phyloP scores from a whole-genome alignment of 2,113 vertebrate genomes.

The Scomber scombrus region DNA sequence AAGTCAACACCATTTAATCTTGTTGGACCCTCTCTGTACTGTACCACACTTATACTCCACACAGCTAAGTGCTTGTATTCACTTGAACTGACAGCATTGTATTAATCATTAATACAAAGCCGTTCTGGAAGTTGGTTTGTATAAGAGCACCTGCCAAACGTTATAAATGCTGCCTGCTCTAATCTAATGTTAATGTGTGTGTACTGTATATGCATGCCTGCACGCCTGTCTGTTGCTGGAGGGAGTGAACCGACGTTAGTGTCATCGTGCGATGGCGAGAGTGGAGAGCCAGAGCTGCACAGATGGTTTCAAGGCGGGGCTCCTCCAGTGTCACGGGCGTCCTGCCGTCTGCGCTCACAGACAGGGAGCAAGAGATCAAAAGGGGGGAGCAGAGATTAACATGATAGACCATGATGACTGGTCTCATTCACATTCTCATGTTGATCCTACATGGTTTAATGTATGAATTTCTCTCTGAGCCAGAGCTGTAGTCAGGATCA shows the following conservation, averaged over 20 bases:
- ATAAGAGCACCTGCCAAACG: neutral
- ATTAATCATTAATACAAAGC: conserved; percentile 1
- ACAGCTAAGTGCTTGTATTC: neutral
- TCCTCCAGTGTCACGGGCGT: conserved; percentile 51
- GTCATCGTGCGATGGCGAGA: conserved; percentile 47
- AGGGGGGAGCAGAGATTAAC: conserved; percentile 32
- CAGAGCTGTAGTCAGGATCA: too few relatives aligned
- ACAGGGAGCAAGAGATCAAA: conserved; percentile 68
- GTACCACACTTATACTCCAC: neutral
- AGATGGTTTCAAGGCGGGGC: conserved; percentile 75
- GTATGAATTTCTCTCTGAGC: too few relatives aligned
- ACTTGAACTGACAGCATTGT: neutral
- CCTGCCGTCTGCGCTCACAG: conserved; percentile 36
- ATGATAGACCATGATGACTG: neutral
- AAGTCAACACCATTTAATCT: neutral
- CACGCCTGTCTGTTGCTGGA: conserved; percentile 9
- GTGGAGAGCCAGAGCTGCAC: conserved; percentile 55
- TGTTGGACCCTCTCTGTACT: neutral
- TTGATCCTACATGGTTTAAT: neutral
- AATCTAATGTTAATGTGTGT: conserved; percentile 17
- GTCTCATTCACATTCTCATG: neutral
- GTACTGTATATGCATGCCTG: neutral
- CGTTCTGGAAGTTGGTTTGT: neutral
- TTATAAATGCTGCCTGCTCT: neutral
- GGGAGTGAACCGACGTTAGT: conserved; percentile 17